phyloP scores from a whole-genome alignment of 2,113 vertebrate species.

The Pelusios castaneus region DNA sequence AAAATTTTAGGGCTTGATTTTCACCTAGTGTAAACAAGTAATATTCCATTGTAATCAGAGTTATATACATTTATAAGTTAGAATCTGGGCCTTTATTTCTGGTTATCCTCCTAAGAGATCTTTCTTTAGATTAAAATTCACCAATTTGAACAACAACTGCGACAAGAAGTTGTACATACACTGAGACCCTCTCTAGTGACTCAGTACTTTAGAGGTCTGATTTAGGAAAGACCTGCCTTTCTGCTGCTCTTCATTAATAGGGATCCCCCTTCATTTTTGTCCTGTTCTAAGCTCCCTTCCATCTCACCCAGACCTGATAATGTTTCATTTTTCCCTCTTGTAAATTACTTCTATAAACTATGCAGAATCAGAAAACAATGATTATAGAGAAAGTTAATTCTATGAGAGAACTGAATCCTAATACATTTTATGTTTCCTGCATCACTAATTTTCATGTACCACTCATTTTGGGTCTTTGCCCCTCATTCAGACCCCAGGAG shows the following conservation, averaged over 20 bases:
- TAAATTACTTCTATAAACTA: neutral
- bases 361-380: neutral
- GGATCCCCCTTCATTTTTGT: neutral
- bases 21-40: neutral
- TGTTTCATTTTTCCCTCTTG: neutral
- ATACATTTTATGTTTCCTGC: neutral
- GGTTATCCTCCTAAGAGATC: neutral
- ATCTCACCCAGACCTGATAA: neutral
- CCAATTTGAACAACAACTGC: neutral
- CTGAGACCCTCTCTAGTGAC: neutral
- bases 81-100: neutral
- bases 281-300: neutral
- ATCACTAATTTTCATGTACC: neutral
- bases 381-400: neutral
- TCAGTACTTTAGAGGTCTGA: neutral
- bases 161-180: neutral
- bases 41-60: neutral
- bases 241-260: neutral
- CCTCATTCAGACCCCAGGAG: neutral
- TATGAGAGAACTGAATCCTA: neutral
- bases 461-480: neutral
- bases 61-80: neutral
- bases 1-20: neutral
- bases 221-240: neutral
- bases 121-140: neutral